Evolutionary conservation across 2,888 invertebrate genomes (phyloP).

Genomic region (Leistus spinibarbis): DNA sequence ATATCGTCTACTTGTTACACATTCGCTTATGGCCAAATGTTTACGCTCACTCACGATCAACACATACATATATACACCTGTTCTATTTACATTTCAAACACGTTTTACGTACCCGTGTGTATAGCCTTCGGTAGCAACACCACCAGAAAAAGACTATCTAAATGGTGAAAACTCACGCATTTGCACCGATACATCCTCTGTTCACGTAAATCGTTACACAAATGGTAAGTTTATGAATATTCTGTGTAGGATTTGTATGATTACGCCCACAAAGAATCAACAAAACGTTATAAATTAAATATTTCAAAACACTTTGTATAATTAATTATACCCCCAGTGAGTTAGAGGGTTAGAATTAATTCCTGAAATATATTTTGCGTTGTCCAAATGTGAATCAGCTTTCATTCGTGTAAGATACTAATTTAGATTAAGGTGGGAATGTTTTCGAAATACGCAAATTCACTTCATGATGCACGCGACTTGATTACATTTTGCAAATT

Average conservation of each 20-base stretch:
- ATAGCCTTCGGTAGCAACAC: not conserved
- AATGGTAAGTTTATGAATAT: not conserved
- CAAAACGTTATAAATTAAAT: too few species aligned
- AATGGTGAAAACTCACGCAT: not conserved
- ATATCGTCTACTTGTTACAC: not conserved
- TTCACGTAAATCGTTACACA: not conserved
- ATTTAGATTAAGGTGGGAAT: too few species aligned
- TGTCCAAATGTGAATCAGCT: too few species aligned
- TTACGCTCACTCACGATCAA: not conserved
- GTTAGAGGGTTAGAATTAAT: too few species aligned
- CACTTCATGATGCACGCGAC: not conserved
- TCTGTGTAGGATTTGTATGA: not conserved
- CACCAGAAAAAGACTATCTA: not conserved
- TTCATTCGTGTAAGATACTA: too few species aligned
- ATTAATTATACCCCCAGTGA: too few species aligned
- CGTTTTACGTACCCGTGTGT: slow-evolving; percentile 2
- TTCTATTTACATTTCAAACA: slow-evolving; percentile 27
- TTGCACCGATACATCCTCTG: too few species aligned
- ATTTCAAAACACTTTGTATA: not conserved
- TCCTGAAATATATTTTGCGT: not conserved
- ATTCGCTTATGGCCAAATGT: slow-evolving; percentile 12
- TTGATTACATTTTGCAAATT: not conserved
- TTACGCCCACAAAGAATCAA: not conserved
- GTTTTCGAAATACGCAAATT: not conserved
- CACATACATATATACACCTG: slow-evolving; percentile 13